Evolutionary conservation across 2,113 vertebrate species (phyloP).

Genomic region (Glaucomys volans): DNA sequence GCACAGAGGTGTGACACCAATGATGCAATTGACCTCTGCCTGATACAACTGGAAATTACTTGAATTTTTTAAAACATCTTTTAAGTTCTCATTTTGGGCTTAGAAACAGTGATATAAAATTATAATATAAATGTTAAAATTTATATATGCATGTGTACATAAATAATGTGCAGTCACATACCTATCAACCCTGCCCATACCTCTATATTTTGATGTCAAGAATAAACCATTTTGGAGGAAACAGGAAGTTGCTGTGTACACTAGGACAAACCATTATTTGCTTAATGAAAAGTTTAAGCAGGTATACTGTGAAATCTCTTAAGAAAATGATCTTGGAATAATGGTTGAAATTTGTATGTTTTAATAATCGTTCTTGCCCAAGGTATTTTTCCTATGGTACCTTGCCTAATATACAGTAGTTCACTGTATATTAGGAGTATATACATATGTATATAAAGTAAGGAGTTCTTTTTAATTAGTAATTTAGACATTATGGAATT

Average conservation of each 20-base stretch:
- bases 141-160: not conserved
- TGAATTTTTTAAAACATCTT: slow-evolving; percentile 15
- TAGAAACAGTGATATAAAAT: not conserved
- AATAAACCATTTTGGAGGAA: not conserved
- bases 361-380: not conserved
- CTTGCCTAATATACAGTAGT: not conserved
- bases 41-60: not conserved
- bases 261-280: not conserved
- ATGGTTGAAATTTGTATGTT: slow-evolving; percentile 2
- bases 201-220: slow-evolving; percentile 8
- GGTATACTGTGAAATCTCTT: not conserved
- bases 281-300: slow-evolving; percentile 23
- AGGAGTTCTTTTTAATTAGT: not conserved
- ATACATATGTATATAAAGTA: too few relatives aligned
- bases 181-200: not conserved
- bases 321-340: not conserved
- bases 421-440: too few relatives aligned
- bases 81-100: not conserved
- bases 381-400: not conserved
- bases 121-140: not conserved
- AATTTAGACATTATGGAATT: not conserved
- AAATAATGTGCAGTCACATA: not conserved
- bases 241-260: not conserved
- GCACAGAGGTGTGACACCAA: not conserved
- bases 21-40: not conserved